A percentile compares a stretch with the other conserved stretches of the same genome.
These are phyloP conservation scores for Sebastolobus altivelis DNA, from an alignment of 2,797 vertebrate genomes.

Conservation along the genomic window DNA sequence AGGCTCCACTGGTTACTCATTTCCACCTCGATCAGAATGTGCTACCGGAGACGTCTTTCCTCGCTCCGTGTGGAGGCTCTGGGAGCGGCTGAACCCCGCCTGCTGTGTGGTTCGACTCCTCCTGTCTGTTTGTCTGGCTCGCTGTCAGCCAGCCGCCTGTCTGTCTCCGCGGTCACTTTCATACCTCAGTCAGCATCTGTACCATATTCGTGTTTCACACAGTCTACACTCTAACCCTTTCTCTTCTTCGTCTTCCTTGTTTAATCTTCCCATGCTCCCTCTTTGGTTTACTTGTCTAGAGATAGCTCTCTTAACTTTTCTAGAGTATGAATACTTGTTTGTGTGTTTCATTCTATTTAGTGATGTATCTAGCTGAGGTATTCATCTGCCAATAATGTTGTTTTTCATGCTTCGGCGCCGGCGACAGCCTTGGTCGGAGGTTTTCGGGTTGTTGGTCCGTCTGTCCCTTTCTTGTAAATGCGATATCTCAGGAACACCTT, in stretches of 20 bases:
- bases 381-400: neutral
- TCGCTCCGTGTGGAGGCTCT: slow-evolving; percentile 41
- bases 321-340: neutral
- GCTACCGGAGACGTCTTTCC: slow-evolving; percentile 59
- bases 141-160: slow-evolving; percentile 9
- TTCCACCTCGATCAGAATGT: slow-evolving; percentile 70
- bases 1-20: slow-evolving; percentile 75
- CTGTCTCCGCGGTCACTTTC: slow-evolving; percentile 13
- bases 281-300: neutral
- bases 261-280: neutral
- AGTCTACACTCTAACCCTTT: neutral
- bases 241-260: neutral
- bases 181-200: slow-evolving; percentile 35
- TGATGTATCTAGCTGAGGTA: neutral
- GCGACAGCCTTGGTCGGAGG: too few relatives aligned
- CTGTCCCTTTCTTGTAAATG: rapidly evolving
- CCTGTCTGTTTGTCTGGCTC: slow-evolving; percentile 23
- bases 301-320: neutral
- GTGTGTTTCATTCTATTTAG: neutral
- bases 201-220: neutral
- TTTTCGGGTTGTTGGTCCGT: too few relatives aligned
- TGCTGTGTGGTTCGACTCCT: slow-evolving; percentile 43
- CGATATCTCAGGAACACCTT: too few relatives aligned
- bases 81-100: slow-evolving; percentile 55
- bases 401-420: rapidly evolving